Base-by-base conservation (phyloP, 2,113 vertebrate species). In the Upupa epops region DNA sequence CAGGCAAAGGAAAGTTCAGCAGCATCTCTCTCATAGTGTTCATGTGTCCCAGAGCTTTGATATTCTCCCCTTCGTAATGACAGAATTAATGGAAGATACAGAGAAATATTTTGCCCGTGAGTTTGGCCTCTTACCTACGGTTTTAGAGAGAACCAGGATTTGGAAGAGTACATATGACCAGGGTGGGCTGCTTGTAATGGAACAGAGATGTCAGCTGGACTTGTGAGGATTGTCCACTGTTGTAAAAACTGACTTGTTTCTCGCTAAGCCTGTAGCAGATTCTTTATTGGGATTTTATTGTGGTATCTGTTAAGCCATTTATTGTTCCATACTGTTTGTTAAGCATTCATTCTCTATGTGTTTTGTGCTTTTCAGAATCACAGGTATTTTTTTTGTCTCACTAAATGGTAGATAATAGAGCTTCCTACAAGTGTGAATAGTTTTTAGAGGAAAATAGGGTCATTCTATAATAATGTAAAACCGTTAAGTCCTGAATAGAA, bases 321-420 rank as follows among this genome's bases (percentile, higher is more conserved):
- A 63, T 16, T 83, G 21, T n/a, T 70, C 22, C 4, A 0, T 64
- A 16, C 37, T 74, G 60, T 60, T 76, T 75, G 14, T 74, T 49
- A 25, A 2, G 5, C 31, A 15, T 86, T 78, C 9, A 3, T 66
- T 89, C 20, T 22, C 2, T 0, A 0, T 60, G 9, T 36, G 14
- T 73, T 51, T 49, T 69, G 22, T 49, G 37, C 34, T 25, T 75
- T 42, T 86, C 40, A 36, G 36, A 78, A 66, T 5, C 14, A 60
- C 37, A 25, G 8, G 36, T 13, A 6, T 72, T 68, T 5, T 22
- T 83, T 81, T 75, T 79, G n/a, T 42, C 16, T 84, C 69, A 16
- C n/a, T 37, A 31, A 76, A 25, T 21, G 69, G 8, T 0, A 89
- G 54, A 20, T 78, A 61, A 22, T 45, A 19, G 29, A 45, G 24